Percentiles rank a stretch among this genome's conserved stretches.
Evolutionary conservation across 1,140 invertebrate genomes (phyloP).

Genomic region (Melanaphis sacchari): DNA sequence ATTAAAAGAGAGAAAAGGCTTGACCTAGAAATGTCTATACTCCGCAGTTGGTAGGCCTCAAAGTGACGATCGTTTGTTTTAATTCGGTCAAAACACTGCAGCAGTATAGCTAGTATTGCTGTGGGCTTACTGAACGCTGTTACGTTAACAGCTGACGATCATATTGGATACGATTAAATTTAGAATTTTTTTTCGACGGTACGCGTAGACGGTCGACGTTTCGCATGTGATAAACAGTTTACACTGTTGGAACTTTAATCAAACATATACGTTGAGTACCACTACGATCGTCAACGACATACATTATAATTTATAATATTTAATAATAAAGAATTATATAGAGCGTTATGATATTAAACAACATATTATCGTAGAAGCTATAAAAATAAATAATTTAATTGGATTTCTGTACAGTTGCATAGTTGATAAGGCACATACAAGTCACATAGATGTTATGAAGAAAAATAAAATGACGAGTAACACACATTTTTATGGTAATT

Average conservation of each 20-base stretch:
- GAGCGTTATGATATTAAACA: not conserved
- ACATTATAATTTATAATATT: not conserved
- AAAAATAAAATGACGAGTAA: not conserved
- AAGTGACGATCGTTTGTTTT: not conserved
- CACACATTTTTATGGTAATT: not conserved
- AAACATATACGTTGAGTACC: not conserved
- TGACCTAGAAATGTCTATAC: conserved; percentile 24
- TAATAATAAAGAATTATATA: not conserved
- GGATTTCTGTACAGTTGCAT: not conserved
- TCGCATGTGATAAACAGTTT: not conserved
- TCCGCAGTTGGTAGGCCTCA: not conserved
- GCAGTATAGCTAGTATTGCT: not conserved
- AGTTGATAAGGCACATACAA: not conserved
- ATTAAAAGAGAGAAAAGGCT: not conserved
- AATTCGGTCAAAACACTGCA: not conserved
- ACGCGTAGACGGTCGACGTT: not conserved
- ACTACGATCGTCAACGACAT: not conserved
- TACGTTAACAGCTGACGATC: not conserved
- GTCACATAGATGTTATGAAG: not conserved
- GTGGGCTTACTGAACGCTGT: not conserved
- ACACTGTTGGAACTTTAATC: not conserved
- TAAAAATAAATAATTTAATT: conserved; percentile 17
- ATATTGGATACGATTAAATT: not conserved
- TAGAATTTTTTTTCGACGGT: not conserved
- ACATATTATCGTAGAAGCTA: not conserved